Percentiles rank a stretch among this genome's conserved stretches.
These are phyloP conservation scores for Python bivittatus DNA, from an alignment of 2,113 vertebrate genomes.

Conservation along the genomic window DNA sequence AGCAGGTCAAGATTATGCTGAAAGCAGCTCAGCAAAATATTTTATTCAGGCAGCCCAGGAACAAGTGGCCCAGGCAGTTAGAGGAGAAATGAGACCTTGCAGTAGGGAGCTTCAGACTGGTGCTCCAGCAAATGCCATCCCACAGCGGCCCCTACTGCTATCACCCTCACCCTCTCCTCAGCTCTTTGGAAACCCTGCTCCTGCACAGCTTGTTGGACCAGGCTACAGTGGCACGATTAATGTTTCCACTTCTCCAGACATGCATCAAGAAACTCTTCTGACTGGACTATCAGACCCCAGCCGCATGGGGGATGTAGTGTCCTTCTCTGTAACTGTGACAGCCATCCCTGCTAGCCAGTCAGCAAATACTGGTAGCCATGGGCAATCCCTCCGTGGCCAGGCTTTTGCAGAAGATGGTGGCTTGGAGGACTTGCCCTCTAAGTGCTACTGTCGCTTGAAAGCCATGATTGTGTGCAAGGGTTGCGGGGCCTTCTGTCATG, in stretches of 20 bases:
- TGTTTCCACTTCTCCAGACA: slow-evolving; percentile 83
- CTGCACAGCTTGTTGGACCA: slow-evolving; percentile 68
- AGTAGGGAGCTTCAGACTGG: slow-evolving; percentile 68
- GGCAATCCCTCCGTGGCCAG: slow-evolving; percentile 82
- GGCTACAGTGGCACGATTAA: slow-evolving; percentile 90
- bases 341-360: slow-evolving; percentile 86
- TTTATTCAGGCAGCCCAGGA: slow-evolving; percentile 77
- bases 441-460: slow-evolving; percentile 97
- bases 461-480: slow-evolving; percentile 99
- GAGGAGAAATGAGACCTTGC: slow-evolving; percentile 70
- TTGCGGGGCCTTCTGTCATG: slow-evolving; percentile 96
- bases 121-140: slow-evolving; percentile 44
- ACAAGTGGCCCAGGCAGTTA: slow-evolving; percentile 73
- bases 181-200: slow-evolving; percentile 71
- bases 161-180: slow-evolving; percentile 72
- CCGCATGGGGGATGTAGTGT: slow-evolving; percentile 88
- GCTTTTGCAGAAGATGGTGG: slow-evolving; percentile 80
- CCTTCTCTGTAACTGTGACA: slow-evolving; percentile 97
- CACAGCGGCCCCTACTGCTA: slow-evolving; percentile 69
- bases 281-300: slow-evolving; percentile 62
- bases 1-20: slow-evolving; percentile 43
- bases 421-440: slow-evolving; percentile 86
- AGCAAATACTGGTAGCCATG: slow-evolving; percentile 66
- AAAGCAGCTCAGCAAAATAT: slow-evolving; percentile 75
- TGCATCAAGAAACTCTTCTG: slow-evolving; percentile 70